Conservation (phyloP, 2,113 vertebrate genomes). For the Cyanoderma ruficeps region DNA sequence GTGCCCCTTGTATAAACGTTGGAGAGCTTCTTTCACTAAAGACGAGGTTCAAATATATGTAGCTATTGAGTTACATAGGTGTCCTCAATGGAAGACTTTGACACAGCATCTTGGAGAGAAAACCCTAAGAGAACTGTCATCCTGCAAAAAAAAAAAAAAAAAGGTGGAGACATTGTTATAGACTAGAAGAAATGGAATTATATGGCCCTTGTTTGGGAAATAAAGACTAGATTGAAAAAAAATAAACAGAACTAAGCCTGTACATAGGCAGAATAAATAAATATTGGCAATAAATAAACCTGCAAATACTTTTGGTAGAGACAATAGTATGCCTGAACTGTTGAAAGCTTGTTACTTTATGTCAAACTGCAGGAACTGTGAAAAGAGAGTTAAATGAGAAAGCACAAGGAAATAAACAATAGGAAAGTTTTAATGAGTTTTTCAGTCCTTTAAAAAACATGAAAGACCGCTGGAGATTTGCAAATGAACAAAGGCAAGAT, state of each 20-base stretch:
- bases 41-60: not conserved
- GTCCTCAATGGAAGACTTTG: not conserved
- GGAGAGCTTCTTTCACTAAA: not conserved
- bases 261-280: not conserved
- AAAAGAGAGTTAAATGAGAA: slow-evolving; percentile 12
- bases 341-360: not conserved
- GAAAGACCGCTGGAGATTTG: slow-evolving; percentile 37
- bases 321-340: not conserved
- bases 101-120: not conserved
- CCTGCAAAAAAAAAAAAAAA: not conserved
- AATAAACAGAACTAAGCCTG: not conserved
- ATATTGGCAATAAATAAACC: not conserved
- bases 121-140: not conserved
- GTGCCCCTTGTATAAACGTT: not conserved
- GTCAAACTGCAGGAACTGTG: not conserved
- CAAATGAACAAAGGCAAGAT: slow-evolving; percentile 31
- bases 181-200: not conserved
- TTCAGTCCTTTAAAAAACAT: slow-evolving; percentile 42
- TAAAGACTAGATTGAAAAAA: not conserved
- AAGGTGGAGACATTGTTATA: accelerated
- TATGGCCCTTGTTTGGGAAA: not conserved
- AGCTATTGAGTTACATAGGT: not conserved
- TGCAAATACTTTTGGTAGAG: not conserved
- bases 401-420: slow-evolving; percentile 52
- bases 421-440: slow-evolving; percentile 57